Percentiles rank a stretch among this genome's conserved stretches.
Evolutionary conservation across 1,140 invertebrate species (phyloP).

Genomic region (Cydia strobilella): DNA sequence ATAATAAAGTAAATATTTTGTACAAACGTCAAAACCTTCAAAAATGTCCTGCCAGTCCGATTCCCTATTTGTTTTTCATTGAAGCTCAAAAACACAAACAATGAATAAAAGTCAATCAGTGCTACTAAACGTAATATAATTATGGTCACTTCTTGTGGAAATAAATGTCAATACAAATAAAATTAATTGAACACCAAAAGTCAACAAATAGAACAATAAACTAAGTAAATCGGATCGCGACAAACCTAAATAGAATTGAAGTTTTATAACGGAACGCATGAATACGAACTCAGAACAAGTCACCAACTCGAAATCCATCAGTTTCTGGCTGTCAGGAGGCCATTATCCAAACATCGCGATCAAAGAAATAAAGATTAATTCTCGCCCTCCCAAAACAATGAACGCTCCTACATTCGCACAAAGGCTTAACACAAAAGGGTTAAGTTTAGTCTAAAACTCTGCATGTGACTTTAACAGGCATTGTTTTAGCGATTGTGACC

Average conservation of each 20-base stretch:
- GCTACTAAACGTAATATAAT: too few relatives aligned
- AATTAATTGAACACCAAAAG: conserved; percentile 23
- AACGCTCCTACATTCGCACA: conserved; percentile 52
- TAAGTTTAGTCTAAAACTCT: conserved; percentile 71
- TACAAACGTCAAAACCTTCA: too few relatives aligned
- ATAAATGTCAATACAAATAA: background rate
- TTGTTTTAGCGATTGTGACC: conserved; percentile 74
- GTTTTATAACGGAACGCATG: conserved; percentile 38
- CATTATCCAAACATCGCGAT: conserved; percentile 67
- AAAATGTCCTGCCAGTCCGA: too few relatives aligned
- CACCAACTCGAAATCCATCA: conserved; percentile 72
- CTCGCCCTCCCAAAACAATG: conserved; percentile 67
- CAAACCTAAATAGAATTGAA: conserved; percentile 39
- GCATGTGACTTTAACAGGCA: conserved; percentile 71
- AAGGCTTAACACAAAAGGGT: conserved; percentile 59
- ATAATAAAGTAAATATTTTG: too few relatives aligned
- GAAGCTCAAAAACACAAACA: too few relatives aligned
- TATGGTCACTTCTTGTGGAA: too few relatives aligned
- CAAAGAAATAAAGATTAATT: conserved; percentile 78
- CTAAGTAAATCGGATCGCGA: background rate
- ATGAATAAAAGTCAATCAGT: too few relatives aligned
- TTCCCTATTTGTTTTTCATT: too few relatives aligned
- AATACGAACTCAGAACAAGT: conserved; percentile 26
- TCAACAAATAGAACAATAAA: conserved; percentile 28
- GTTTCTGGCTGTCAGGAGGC: conserved; percentile 53